Conservation (phyloP, 2,113 vertebrate species). For the Sapajus apella region DNA sequence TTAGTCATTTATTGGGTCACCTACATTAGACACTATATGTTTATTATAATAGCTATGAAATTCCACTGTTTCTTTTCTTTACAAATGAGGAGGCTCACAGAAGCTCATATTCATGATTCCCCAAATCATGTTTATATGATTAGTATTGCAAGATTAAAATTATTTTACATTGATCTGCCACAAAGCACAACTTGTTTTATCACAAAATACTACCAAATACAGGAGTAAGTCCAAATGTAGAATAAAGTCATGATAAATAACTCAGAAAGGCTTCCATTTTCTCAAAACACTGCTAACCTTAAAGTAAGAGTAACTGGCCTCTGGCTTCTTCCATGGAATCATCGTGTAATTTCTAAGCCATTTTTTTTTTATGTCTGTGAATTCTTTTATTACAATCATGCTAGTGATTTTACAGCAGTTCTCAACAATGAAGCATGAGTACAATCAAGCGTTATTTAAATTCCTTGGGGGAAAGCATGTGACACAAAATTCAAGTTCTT, state of each 20-base stretch:
- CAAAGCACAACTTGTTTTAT: background rate
- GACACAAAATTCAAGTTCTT: slow-evolving; percentile 25
- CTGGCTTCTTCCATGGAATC: background rate
- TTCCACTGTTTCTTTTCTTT: background rate
- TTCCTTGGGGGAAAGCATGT: background rate
- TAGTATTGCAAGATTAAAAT: background rate
- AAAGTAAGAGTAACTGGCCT: background rate
- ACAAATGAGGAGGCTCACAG: background rate
- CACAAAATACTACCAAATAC: background rate
- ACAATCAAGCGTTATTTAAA: slow-evolving; percentile 61
- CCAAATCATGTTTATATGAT: background rate
- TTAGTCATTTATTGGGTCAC: background rate
- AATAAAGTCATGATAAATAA: background rate
- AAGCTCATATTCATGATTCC: background rate
- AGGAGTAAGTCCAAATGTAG: background rate
- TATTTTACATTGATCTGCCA: background rate
- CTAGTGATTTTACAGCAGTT: slow-evolving; percentile 1
- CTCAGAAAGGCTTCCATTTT: background rate
- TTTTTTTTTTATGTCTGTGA: background rate
- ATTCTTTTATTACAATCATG: background rate
- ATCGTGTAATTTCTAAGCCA: background rate
- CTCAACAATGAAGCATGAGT: slow-evolving; percentile 8
- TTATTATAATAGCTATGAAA: background rate
- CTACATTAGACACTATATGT: background rate
- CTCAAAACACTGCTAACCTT: background rate